Percentiles rank a stretch among this genome's conserved stretches.
phyloP scores from a whole-genome alignment of 2,888 invertebrate genomes.

The Ochropleura plecta region DNA sequence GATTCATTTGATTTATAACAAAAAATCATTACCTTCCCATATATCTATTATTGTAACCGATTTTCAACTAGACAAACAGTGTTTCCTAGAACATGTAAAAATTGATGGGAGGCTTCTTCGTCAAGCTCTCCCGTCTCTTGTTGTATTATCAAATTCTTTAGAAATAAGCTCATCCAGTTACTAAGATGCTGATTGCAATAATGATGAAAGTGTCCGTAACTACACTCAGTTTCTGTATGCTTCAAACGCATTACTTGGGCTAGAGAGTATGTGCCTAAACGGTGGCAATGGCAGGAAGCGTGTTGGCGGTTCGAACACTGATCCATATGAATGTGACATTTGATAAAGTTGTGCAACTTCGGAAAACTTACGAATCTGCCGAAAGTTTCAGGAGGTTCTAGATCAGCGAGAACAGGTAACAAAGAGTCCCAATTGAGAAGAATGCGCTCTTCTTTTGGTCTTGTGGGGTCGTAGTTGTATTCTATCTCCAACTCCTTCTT shows the following conservation, averaged over 20 bases:
- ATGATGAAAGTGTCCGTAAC: constrained; percentile 13
- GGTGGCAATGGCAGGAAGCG: constrained; percentile 15
- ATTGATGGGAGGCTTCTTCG: not conserved
- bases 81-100: constrained; percentile 6
- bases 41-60: not conserved
- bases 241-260: not conserved
- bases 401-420: not conserved
- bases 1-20: not conserved
- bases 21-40: too few relatives aligned
- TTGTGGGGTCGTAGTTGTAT: constrained; percentile 15
- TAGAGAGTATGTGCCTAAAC: not conserved
- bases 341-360: constrained; percentile 12
- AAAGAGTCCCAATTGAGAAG: constrained; percentile 12
- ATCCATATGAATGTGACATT: constrained; percentile 20
- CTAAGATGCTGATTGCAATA: constrained; percentile 5
- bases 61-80: constrained; percentile 11
- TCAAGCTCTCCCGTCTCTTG: constrained; percentile 4
- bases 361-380: constrained; percentile 4
- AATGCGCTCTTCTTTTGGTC: constrained; percentile 7
- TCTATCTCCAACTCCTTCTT: constrained; percentile 24
- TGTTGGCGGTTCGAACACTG: constrained; percentile 3
- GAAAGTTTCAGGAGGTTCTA: not conserved
- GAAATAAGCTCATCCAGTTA: constrained; percentile 20
- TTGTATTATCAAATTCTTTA: constrained; percentile 10
- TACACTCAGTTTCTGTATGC: not conserved